Evolutionary conservation across 2,888 invertebrate species (phyloP), one percentile per base, ranked within the genome.

Genomic region (Lutraria lutraria): DNA sequence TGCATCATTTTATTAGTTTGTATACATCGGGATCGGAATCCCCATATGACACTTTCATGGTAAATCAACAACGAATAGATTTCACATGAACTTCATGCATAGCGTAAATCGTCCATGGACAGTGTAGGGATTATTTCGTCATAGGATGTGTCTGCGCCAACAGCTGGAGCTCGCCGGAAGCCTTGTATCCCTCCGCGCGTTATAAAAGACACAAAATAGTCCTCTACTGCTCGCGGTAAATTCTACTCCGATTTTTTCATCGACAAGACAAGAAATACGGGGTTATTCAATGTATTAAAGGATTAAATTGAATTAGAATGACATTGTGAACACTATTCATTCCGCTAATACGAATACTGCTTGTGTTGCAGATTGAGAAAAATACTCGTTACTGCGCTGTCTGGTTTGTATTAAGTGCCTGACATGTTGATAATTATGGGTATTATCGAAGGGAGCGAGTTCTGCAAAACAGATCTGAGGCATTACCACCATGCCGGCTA

Each of bases 101-200:
- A 31, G 76, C 72, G 54, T 76, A 84, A 84, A 84, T 84, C 72
- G 84, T 21, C n/a, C 76, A 53, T 43, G 43, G 43, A 43, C 76
- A 54, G 29, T 76, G 16, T 31, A 19, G 16, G 84, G 53, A 54
- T 54, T 54, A 76, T 19, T 76, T 85, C 13, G 72, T 80, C 60
- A 80, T 53, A 34, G 34, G 79, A 76, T 43, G 85, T 85, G 80
- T 85, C 80, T 60, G 60, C 25, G 34, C 16, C 85, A 79, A 56
- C 85, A 85, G 85, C 54, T n/a, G 72, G 76, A 85, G 25, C 10
- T 31, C 60, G 85, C 80, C 85, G 79, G 79, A 76, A 81, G 81
- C 52, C 34, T 83, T 31, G 54, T 82, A 87, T 87, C 83, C 87
- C 63, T 83, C 87, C 87, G 80, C 87, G 83, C 87, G 3, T 19